Evolutionary conservation across 2,888 invertebrate genomes (phyloP).

Genomic region (Lithophane socia): DNA sequence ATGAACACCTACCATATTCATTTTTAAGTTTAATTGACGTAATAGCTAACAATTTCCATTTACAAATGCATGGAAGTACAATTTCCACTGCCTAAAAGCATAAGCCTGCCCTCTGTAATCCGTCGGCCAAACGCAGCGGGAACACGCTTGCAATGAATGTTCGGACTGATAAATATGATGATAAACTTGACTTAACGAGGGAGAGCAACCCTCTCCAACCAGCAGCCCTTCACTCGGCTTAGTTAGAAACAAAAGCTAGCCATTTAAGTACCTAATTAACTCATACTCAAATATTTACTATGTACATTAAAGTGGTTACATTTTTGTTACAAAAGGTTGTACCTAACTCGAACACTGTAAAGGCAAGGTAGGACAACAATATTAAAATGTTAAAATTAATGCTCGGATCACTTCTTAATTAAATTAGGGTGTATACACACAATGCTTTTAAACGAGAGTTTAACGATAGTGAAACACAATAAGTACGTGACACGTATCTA

Average conservation of each 20-base stretch:
- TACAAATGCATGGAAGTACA: neutral
- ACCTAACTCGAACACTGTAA: neutral
- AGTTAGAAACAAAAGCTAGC: slow-evolving; percentile 8
- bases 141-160: neutral
- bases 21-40: neutral
- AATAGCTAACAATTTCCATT: neutral
- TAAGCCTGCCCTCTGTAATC: neutral
- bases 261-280: slow-evolving; percentile 20
- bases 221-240: neutral
- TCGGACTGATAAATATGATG: neutral
- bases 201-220: neutral
- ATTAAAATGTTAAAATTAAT: slow-evolving; percentile 9
- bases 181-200: neutral
- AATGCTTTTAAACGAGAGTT: neutral
- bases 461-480: neutral
- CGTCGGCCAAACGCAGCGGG: neutral
- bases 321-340: slow-evolving; percentile 15
- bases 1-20: neutral
- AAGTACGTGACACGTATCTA: neutral
- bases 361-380: neutral
- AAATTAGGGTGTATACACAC: slow-evolving; percentile 3
- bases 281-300: slow-evolving; percentile 22
- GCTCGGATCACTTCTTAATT: slow-evolving; percentile 12
- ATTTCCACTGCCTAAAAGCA: too few relatives aligned
- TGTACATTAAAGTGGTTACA: neutral